Evolutionary conservation across 2,888 invertebrate species (phyloP).

Genomic region (Lagria hirta): DNA sequence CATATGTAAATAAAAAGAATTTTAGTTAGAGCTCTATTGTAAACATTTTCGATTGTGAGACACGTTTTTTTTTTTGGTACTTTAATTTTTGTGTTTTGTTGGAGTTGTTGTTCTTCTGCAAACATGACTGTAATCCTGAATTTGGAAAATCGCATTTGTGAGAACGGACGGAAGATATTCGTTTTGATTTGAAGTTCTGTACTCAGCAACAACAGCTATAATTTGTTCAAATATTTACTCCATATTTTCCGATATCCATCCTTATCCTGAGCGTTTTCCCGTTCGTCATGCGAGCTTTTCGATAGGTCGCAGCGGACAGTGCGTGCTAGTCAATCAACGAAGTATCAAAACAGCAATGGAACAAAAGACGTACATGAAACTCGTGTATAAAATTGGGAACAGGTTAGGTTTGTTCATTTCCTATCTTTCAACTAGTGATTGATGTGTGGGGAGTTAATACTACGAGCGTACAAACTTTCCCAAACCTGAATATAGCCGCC

Average conservation of each 20-base stretch:
- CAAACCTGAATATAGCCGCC: slow-evolving; percentile 38
- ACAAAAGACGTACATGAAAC: slow-evolving; percentile 45
- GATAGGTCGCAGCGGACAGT: slow-evolving; percentile 20
- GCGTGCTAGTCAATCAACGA: slow-evolving; percentile 44
- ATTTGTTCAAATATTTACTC: not conserved
- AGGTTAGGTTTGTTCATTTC: slow-evolving; percentile 54
- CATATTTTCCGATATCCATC: slow-evolving; percentile 21
- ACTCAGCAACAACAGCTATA: not conserved
- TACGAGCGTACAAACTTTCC: slow-evolving; percentile 35
- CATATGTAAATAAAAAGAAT: too few relatives aligned
- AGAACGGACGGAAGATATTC: too few relatives aligned
- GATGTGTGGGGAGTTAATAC: slow-evolving; percentile 48
- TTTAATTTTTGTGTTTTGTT: too few relatives aligned
- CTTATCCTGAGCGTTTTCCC: not conserved
- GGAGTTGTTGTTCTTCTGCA: too few relatives aligned
- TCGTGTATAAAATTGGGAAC: slow-evolving; percentile 46
- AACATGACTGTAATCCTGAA: too few relatives aligned
- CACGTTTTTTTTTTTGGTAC: too few relatives aligned
- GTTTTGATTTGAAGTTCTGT: too few relatives aligned
- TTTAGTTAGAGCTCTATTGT: too few relatives aligned
- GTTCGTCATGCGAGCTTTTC: too few relatives aligned
- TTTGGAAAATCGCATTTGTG: too few relatives aligned
- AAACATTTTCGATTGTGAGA: too few relatives aligned
- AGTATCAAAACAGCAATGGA: slow-evolving; percentile 33
- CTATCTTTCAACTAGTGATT: slow-evolving; percentile 54